Conservation (phyloP, 2,888 invertebrate species). For the Podabrus alpinus region DNA sequence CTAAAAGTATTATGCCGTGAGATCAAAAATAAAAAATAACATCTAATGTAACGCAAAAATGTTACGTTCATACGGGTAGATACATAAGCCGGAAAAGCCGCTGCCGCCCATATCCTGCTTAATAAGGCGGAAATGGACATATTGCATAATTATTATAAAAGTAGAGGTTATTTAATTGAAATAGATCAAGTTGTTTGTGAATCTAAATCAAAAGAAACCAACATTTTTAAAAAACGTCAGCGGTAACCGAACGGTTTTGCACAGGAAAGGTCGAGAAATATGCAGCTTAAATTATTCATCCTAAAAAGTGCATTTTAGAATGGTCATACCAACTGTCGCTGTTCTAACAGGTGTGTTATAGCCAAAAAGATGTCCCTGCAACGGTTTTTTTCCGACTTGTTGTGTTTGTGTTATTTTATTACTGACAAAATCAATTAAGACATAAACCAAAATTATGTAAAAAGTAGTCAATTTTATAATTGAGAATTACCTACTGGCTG, state of each 20-base stretch:
- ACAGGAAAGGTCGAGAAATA: too few species aligned
- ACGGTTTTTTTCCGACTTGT: conserved; percentile 18
- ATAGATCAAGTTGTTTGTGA: not conserved
- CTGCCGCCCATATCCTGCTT: conserved; percentile 51
- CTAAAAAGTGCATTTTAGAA: conserved; percentile 3
- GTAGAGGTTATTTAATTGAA: conserved; percentile 26
- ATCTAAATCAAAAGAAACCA: not conserved
- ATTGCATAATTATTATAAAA: conserved; percentile 41
- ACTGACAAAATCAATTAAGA: not conserved
- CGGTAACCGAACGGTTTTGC: not conserved
- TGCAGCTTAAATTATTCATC: not conserved
- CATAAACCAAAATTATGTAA: not conserved
- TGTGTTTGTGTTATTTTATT: not conserved
- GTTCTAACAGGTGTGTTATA: conserved; percentile 18
- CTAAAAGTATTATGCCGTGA: not conserved
- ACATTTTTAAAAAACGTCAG: not conserved
- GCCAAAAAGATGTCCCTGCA: conserved; percentile 20
- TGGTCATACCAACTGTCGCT: not conserved
- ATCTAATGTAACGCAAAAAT: not conserved
- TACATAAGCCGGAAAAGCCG: conserved; percentile 47
- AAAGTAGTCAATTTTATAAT: not conserved
- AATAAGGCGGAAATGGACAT: conserved; percentile 54
- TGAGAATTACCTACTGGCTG: conserved; percentile 7
- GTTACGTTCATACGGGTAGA: conserved; percentile 37
- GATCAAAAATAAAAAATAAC: not conserved